Percentiles rank a stretch among this genome's conserved stretches.
Evolutionary conservation across 2,113 vertebrate species (phyloP).

Genomic region (Rostratula benghalensis): DNA sequence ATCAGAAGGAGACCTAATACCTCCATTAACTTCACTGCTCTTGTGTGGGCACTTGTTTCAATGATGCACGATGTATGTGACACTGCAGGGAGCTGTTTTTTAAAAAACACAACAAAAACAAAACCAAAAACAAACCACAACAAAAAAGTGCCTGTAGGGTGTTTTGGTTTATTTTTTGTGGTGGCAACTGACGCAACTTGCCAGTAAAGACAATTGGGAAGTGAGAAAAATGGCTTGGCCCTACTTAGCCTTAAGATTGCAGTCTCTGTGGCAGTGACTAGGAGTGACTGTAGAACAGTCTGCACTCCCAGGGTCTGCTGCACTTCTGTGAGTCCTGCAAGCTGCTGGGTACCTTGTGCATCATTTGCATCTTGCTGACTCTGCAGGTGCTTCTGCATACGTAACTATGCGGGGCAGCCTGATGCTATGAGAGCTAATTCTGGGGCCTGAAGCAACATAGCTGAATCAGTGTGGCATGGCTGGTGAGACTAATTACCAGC

Average conservation of each 20-base stretch:
- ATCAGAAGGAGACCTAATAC: neutral
- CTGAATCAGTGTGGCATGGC: neutral
- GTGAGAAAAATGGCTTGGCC: rapidly evolving
- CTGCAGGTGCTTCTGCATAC: neutral
- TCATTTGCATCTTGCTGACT: neutral
- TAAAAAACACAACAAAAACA: too few relatives aligned
- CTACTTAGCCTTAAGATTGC: neutral
- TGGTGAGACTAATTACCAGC: neutral
- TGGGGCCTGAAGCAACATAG: neutral
- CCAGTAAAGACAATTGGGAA: neutral
- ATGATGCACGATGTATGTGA: neutral
- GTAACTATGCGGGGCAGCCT: rapidly evolving
- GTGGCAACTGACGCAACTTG: neutral
- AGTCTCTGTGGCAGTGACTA: rapidly evolving
- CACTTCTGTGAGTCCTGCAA: neutral
- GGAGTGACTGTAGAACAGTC: neutral
- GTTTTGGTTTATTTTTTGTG: neutral
- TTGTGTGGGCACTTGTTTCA: neutral
- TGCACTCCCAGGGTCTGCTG: neutral
- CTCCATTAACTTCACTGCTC: neutral
- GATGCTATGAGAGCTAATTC: neutral
- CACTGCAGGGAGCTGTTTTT: neutral
- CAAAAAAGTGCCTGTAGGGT: neutral
- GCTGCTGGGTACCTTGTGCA: neutral
- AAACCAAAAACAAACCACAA: too few relatives aligned